Evolutionary conservation across 2,888 invertebrate genomes (phyloP).

Genomic region (Pammene fasciana): DNA sequence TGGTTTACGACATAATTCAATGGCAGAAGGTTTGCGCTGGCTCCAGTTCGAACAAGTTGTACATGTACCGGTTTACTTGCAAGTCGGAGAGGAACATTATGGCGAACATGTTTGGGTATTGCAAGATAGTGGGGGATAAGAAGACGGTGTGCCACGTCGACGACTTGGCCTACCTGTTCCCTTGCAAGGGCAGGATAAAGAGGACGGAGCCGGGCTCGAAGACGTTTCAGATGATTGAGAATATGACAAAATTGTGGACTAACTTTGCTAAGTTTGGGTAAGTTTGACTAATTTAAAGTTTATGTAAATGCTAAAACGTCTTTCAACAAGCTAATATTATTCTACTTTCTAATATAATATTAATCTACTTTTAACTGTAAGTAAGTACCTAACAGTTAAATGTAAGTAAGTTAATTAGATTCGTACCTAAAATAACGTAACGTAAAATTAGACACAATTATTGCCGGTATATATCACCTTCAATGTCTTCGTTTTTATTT

Average conservation of each 20-base stretch:
- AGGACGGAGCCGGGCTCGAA: slow-evolving; percentile 52
- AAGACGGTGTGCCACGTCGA: slow-evolving; percentile 56
- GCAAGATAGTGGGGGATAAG: slow-evolving; percentile 45
- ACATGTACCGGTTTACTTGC: slow-evolving; percentile 62
- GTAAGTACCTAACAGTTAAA: too few species aligned
- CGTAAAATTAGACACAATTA: too few species aligned
- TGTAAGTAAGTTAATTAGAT: too few species aligned
- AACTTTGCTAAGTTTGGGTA: slow-evolving; percentile 72
- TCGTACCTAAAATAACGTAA: too few species aligned
- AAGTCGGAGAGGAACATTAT: slow-evolving; percentile 60
- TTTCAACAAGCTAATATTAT: too few species aligned
- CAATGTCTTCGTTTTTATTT: too few species aligned
- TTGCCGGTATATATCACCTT: too few species aligned
- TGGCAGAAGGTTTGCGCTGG: slow-evolving; percentile 52
- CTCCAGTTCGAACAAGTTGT: slow-evolving; percentile 53
- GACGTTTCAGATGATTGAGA: slow-evolving; percentile 57
- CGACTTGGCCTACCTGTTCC: slow-evolving; percentile 62
- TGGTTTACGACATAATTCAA: slow-evolving; percentile 52
- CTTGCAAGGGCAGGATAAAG: slow-evolving; percentile 45
- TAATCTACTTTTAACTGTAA: too few species aligned
- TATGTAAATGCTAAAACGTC: too few species aligned
- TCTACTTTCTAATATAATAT: too few species aligned
- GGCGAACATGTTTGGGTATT: slow-evolving; percentile 47
- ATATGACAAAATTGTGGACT: slow-evolving; percentile 63
- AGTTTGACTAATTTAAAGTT: slow-evolving; percentile 40